phyloP scores from a whole-genome alignment of 2,113 vertebrate species.

The Muntiacus reevesi region DNA sequence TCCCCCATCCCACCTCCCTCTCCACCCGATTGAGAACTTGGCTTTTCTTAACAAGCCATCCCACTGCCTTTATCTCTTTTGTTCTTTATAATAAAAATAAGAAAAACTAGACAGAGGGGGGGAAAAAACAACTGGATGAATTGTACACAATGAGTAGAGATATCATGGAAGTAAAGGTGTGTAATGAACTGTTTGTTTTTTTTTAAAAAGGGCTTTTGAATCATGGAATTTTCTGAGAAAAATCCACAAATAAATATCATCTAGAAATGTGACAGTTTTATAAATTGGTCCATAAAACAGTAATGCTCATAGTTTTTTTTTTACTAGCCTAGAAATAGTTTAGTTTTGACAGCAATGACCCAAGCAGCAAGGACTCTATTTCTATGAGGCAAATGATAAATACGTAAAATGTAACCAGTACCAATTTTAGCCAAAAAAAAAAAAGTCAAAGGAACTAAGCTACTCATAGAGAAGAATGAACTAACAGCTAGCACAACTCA shows the following conservation, averaged over 20 bases:
- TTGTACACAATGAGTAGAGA: constrained; percentile 8
- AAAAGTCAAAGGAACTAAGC: neutral
- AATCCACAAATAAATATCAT: constrained; percentile 33
- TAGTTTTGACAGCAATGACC: constrained; percentile 52
- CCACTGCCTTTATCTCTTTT: constrained; percentile 25
- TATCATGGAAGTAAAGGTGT: constrained; percentile 31
- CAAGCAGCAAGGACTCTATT: constrained; percentile 23
- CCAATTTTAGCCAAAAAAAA: neutral
- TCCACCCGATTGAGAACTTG: constrained; percentile 3
- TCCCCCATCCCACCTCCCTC: too few species aligned
- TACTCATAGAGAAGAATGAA: neutral
- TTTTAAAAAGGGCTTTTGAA: neutral
- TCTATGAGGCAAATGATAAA: constrained; percentile 48
- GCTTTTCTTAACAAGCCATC: constrained; percentile 53
- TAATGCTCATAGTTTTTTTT: constrained; percentile 20
- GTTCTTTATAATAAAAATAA: constrained; percentile 55
- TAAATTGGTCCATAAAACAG: constrained; percentile 42
- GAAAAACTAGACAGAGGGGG: neutral
- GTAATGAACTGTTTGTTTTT: neutral
- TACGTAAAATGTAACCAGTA: neutral
- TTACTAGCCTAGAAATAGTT: constrained; percentile 48
- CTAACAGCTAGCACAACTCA: neutral
- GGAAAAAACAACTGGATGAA: neutral
- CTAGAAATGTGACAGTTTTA: constrained; percentile 55
- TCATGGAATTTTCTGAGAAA: constrained; percentile 24